Percentiles rank a stretch among this genome's conserved stretches.
Evolutionary conservation across 2,113 vertebrate species (phyloP).

Genomic region (Urocitellus parryii): DNA sequence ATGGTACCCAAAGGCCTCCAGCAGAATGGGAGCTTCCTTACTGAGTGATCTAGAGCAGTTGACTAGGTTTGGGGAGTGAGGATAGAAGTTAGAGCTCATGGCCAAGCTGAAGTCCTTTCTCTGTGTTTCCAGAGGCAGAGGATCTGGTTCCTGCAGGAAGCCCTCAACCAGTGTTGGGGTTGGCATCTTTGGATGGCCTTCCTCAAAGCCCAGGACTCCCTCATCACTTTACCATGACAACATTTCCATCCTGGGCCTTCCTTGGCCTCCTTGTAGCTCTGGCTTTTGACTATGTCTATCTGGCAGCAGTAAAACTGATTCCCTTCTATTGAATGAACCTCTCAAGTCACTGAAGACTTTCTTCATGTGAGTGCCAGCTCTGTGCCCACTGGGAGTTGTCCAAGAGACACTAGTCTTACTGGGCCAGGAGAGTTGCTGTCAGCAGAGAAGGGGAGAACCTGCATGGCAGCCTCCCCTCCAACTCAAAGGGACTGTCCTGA

Average conservation of each 20-base stretch:
- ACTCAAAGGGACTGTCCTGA: too few relatives aligned
- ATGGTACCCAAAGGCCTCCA: too few relatives aligned
- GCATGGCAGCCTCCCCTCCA: too few relatives aligned
- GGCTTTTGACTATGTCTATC: not conserved
- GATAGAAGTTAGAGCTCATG: too few relatives aligned
- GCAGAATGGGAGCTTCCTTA: too few relatives aligned
- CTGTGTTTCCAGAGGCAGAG: not conserved
- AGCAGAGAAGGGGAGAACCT: not conserved
- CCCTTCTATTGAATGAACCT: not conserved
- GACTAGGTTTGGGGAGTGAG: too few relatives aligned
- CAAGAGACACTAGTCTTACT: not conserved
- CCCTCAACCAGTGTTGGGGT: not conserved
- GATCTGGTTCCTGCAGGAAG: not conserved
- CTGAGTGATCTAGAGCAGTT: too few relatives aligned
- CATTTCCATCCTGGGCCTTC: not conserved
- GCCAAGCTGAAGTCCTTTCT: too few relatives aligned
- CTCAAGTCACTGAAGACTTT: not conserved
- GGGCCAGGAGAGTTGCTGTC: not conserved
- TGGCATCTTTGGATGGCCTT: not conserved
- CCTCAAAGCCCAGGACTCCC: too few relatives aligned
- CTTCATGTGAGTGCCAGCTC: not conserved
- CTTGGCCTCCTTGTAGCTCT: not conserved
- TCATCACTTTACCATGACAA: accelerated
- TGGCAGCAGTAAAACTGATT: not conserved
- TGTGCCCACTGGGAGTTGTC: not conserved